Base-by-base conservation (phyloP, 64 coral and sea anemone species). In the Montipora efflorescens region DNA sequence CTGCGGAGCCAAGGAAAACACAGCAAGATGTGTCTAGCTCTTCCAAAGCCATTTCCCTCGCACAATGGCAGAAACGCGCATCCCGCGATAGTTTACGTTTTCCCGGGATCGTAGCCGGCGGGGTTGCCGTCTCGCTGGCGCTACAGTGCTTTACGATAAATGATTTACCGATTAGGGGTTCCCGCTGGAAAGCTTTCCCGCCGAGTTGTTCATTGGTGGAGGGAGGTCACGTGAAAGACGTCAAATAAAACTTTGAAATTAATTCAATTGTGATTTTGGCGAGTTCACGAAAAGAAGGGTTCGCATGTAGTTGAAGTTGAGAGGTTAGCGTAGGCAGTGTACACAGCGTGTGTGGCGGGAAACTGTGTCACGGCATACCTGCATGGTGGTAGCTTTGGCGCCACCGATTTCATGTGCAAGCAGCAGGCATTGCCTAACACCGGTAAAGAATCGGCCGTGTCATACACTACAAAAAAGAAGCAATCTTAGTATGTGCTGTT, bases 161-260 rank as follows among this genome's bases (percentile, higher is more conserved):
- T 86, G 36, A 86, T 86, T 86, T 86, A 86, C 64, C 82, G 66
- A 86, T 86, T 86, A 72, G 14, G 36, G 45, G 62, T 19, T 48
- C 82, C 82, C 82, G 66, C 82, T 86, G 82, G 11, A 86, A 50
- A 86, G 82, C 82, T 20, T 86, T 86, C 82, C 82, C 82, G 82
- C 82, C 62, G 82, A 46, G 66, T 13, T 47, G 64, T 68, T 86
- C 82, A 86, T 86, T 86, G 82, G 82, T 46, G 14, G 82, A 86
- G 18, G 0, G 5, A 18, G 3, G 47, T 86, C 82, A 86, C 82
- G 82, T 86, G 82, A n/a, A 67, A 36, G 45, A 1, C 16, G 16
- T 7, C 67, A 45, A 25, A 48, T 66, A 72, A 71, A 86, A 71
- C 64, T 46, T 46, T 36, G 62, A 18, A 48, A 48, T 86, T 11